phyloP scores from a whole-genome alignment of 2,113 vertebrate genomes.

The Brienomyrus longianalis region DNA sequence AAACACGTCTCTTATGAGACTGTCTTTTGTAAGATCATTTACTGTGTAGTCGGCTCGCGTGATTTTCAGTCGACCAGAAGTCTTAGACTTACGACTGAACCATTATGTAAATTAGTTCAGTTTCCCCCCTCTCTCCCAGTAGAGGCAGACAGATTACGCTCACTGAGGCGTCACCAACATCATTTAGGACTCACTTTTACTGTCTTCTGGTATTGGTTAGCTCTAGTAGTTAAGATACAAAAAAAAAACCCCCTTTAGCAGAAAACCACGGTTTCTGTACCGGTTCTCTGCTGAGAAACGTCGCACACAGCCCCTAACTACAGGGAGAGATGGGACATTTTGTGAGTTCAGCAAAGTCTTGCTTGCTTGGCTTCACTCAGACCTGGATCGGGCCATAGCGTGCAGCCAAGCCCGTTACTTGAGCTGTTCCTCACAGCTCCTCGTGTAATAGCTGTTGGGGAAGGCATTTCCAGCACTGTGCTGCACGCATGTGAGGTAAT shows the following conservation, averaged over 20 bases:
- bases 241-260: background rate
- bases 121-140: background rate
- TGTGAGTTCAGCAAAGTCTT: conserved; percentile 10
- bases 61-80: background rate
- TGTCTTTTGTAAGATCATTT: background rate
- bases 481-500: background rate
- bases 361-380: background rate
- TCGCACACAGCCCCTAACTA: background rate
- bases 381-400: background rate
- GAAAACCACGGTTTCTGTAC: background rate
- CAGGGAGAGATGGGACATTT: background rate
- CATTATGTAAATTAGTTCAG: background rate
- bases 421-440: background rate
- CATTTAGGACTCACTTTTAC: background rate
- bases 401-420: background rate
- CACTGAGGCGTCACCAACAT: background rate
- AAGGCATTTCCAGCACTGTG: background rate
- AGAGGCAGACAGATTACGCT: background rate
- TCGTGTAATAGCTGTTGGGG: background rate
- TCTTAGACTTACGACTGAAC: background rate
- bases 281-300: background rate
- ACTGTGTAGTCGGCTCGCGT: background rate
- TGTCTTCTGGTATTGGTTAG: background rate
- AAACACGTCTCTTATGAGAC: background rate
- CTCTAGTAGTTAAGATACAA: background rate